Percentiles rank a stretch among this genome's conserved stretches.
Conservation (phyloP, 2,113 vertebrate genomes). For the Camelus bactrianus region DNA sequence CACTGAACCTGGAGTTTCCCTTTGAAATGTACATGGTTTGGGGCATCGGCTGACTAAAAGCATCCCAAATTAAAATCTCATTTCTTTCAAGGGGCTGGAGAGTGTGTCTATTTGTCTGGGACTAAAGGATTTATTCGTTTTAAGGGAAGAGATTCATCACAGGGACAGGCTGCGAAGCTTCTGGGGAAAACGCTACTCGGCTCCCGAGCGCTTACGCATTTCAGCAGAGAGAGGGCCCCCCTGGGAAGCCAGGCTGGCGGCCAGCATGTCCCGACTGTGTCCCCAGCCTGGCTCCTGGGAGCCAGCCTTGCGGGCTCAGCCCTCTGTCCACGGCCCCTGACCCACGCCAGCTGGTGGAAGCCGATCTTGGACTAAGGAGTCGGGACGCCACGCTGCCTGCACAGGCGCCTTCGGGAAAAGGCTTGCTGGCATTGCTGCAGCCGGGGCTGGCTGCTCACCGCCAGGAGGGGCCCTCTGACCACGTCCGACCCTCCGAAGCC, state of each 20-base stretch:
- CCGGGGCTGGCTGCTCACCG: rapidly evolving
- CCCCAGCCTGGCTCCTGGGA: background rate
- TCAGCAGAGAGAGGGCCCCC: background rate
- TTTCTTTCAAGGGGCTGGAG: conserved; percentile 53
- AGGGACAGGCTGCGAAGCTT: background rate
- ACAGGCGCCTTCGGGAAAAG: background rate
- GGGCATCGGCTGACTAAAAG: conserved; percentile 71
- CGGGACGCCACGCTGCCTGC: rapidly evolving
- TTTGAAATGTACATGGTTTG: conserved; percentile 55
- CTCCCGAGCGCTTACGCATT: background rate
- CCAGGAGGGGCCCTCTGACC: background rate
- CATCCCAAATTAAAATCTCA: conserved; percentile 64
- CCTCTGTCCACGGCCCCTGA: no score
- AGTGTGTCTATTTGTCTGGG: conserved; percentile 62
- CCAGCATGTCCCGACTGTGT: rapidly evolving
- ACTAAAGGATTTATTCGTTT: conserved; percentile 53
- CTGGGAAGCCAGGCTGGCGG: background rate
- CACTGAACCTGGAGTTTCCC: conserved; percentile 15
- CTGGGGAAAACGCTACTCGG: background rate
- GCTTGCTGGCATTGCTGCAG: background rate
- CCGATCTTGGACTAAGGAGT: background rate
- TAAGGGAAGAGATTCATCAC: conserved; percentile 3
- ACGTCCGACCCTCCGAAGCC: background rate
- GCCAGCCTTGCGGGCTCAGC: background rate
- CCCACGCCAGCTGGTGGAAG: background rate